Base-by-base conservation (phyloP, 2,888 invertebrate species). In the Sturmia bella region DNA sequence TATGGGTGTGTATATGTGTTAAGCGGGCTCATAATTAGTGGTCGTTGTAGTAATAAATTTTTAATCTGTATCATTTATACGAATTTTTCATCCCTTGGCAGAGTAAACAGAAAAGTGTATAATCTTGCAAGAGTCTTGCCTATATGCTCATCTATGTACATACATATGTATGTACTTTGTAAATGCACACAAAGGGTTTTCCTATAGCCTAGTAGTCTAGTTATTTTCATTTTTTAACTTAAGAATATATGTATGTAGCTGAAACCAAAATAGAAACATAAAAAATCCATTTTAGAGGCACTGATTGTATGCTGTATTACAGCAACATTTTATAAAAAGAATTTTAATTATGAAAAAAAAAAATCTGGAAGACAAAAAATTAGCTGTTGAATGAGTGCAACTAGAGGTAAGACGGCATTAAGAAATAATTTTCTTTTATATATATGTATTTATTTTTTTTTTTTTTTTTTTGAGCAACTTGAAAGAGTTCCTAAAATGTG, bases 241-340 rank as follows among this genome's bases (percentile, higher is more conserved):
- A 11, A 43, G 24, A 17, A n/a, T 15, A 50, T 13, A 13, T 9
- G 17, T 13, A 13, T 9, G 17, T 13, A 27, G 4, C 4, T 13
- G 0, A 45, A 59, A 32, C 1, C 6, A 63, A 74, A 45, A 39
- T 3, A 39, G n/a, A 52, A 54, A 68, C 9, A 52, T n/a, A 68
- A 13, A 43, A 72, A 50, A 39, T 64, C 2, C 32, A 57, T 13
- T 61, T 61, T 43, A 70, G 50, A 48, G n/a, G 43, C 77, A 77
- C 68, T 77, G 77, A 77, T 81, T 81, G 77, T 54, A 69, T 77
- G 77, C 73, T 64, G 74, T 77, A 74, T 82, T 77, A 74, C 57
- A 74, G 56, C 19, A 77, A 77, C 57, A 43, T 64, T 73, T 27
- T 73, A 39, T 32, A 56, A 41, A 77, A 77, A 81, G 52, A 64